These are phyloP conservation scores for Sogatella furcifera DNA, from an alignment of 1,140 invertebrate genomes.

Conservation along the genomic window DNA sequence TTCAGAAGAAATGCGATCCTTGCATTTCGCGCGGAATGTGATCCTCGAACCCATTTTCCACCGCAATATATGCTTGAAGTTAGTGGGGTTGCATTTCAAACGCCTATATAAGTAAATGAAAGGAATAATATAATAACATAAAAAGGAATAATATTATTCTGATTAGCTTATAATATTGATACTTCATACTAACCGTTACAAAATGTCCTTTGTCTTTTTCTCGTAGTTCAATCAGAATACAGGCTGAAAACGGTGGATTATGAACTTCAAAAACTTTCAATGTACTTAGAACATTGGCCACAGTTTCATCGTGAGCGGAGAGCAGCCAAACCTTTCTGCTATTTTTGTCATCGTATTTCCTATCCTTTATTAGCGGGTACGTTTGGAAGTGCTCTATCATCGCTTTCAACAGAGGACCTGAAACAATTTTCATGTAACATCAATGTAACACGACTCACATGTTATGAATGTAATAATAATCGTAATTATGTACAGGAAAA, in stretches of 20 bases:
- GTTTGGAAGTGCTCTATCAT: conserved; percentile 45
- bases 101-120: too few relatives aligned
- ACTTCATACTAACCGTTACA: conserved; percentile 32
- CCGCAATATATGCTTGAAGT: too few relatives aligned
- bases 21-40: too few relatives aligned
- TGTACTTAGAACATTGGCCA: conserved; percentile 62
- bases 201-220: conserved; percentile 25
- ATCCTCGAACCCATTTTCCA: too few relatives aligned
- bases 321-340: conserved; percentile 57
- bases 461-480: too few relatives aligned
- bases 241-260: conserved; percentile 64
- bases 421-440: conserved; percentile 21
- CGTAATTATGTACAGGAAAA: too few relatives aligned
- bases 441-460: too few relatives aligned
- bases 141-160: too few relatives aligned
- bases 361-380: conserved; percentile 29
- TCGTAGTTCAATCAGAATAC: conserved; percentile 43
- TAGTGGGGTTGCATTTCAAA: too few relatives aligned
- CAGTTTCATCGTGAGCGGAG: conserved; percentile 72
- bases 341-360: conserved; percentile 30
- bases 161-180: too few relatives aligned
- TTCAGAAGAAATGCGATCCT: too few relatives aligned
- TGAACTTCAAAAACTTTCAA: conserved; percentile 61
- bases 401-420: conserved; percentile 53
- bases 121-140: too few relatives aligned